Percentiles rank a stretch among this genome's conserved stretches.
Evolutionary conservation across 2,888 invertebrate genomes (phyloP).

Genomic region (Brassicogethes aeneus): DNA sequence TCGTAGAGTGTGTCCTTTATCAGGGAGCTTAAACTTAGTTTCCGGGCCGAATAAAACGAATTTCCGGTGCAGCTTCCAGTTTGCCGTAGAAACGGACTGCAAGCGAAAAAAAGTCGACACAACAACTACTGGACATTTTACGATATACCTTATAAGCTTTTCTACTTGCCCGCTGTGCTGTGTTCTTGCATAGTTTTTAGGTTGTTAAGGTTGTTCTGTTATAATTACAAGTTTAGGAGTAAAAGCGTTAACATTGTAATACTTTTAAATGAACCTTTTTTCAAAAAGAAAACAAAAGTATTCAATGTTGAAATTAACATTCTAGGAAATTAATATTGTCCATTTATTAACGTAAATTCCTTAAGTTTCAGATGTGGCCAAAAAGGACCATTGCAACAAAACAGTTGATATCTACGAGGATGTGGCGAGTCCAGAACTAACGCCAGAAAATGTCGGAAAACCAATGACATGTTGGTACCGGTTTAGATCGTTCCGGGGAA

Average conservation of each 20-base stretch:
- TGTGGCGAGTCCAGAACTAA: conserved; percentile 80
- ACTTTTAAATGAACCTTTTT: no score
- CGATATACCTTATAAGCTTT: no score
- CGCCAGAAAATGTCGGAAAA: conserved; percentile 69
- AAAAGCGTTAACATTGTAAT: no score
- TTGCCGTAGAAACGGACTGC: no score
- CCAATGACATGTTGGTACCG: conserved; percentile 86
- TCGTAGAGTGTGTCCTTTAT: background rate
- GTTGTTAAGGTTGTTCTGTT: no score
- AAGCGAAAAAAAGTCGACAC: background rate
- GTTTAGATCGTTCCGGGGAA: conserved; percentile 79
- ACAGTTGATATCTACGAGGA: conserved; percentile 91
- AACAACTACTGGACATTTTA: background rate
- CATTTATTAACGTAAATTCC: background rate
- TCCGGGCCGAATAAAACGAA: background rate
- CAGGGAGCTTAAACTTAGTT: background rate
- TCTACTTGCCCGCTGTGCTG: no score
- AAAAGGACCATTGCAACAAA: conserved; percentile 86
- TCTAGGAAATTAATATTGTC: background rate
- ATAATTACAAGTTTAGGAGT: no score
- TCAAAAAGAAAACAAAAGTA: no score
- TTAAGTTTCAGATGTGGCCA: conserved; percentile 47
- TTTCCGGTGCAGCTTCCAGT: background rate
- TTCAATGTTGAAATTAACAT: no score
- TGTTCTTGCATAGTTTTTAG: no score